Conservation (phyloP, 2,797 vertebrate species). For the Ctenochaetus hawaiiensis region DNA sequence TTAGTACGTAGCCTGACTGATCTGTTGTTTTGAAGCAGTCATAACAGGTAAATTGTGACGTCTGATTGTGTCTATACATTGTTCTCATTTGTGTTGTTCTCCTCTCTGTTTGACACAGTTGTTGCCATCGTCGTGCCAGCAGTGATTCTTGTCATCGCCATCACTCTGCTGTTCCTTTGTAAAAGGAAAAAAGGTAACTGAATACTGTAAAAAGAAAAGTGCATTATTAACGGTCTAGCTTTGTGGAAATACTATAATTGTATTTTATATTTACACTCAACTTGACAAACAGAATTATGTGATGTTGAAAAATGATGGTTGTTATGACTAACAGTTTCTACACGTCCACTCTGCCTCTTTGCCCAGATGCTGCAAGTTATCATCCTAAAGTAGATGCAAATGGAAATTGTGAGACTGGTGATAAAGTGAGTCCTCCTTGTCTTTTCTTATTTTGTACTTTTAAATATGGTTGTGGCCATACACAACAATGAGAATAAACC, state of each 20-base stretch:
- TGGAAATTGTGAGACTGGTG: slow-evolving; percentile 65
- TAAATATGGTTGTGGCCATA: neutral
- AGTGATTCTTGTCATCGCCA: slow-evolving; percentile 23
- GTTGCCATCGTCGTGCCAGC: slow-evolving; percentile 3
- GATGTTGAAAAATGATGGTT: slow-evolving; percentile 1
- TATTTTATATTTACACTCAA: slow-evolving; percentile 7
- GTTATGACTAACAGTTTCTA: neutral
- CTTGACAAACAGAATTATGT: slow-evolving; percentile 12
- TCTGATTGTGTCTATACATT: slow-evolving; percentile 19
- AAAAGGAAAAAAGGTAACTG: slow-evolving; percentile 68
- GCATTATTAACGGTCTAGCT: neutral
- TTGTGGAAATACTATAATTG: slow-evolving; percentile 17
- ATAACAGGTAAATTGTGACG: slow-evolving; percentile 7
- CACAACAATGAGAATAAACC: neutral
- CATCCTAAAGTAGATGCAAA: slow-evolving; percentile 71
- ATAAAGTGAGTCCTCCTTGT: slow-evolving; percentile 62
- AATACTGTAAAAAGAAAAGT: neutral
- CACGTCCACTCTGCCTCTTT: slow-evolving; percentile 29
- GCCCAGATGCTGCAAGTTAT: slow-evolving; percentile 21
- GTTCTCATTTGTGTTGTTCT: slow-evolving; percentile 28
- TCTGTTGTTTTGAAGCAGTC: slow-evolving; percentile 9
- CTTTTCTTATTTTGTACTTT: neutral
- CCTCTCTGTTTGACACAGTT: slow-evolving; percentile 40
- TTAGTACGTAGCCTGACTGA: slow-evolving; percentile 44
- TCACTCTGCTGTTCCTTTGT: slow-evolving; percentile 32